Evolutionary conservation across 2,888 invertebrate genomes (phyloP), one percentile per base, ranked within the genome.

Genomic region (Psylliodes chrysocephalus): DNA sequence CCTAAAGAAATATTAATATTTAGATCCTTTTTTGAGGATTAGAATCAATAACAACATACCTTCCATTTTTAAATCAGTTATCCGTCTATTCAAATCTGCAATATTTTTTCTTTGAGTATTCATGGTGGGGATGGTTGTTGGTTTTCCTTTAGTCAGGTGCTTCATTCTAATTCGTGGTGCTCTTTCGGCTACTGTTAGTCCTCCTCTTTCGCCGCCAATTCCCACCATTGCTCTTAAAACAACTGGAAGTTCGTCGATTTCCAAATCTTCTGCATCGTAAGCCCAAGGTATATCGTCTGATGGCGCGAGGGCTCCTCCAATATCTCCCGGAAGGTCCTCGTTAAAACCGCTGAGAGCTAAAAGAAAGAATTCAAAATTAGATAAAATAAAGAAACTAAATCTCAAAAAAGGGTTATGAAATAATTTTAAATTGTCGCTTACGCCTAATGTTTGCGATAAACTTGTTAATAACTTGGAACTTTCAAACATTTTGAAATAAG

Each of bases 191-290:
- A 84, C 69, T 70, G 79, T 71, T 12, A 79, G 68, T 33, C 71
- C 74, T 15, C 72, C 71, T 30, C 72, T 70, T 17, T 77, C 78
- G 44, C 79, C 72, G 8, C 82, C 82, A 1, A 90, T 87, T 47
- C 90, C 91, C 7, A 93, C 93, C 90, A 93, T 92, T 0, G 92
- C 92, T n/a, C 93, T 87, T 40, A 93, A 82, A 76, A 92, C 91
- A 44, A 91, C 87, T 0, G 93, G 93, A 22, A 93, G 82, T 76
- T 93, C 91, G 0, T 91, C 90, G 17, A 91, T 91, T 60, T 86
- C 86, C 2, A 86, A 77, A 71, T 86, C 86, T 72, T 86, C 86
- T 12, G 86, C 85, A 52, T 84, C 84, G 68, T 86, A 86, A n/a
- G 84, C 82, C 86, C 86, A 86, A 6, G 82, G 79, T 22, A 82